Evolutionary conservation across 2,113 vertebrate genomes (phyloP).

Genomic region (Morone saxatilis): DNA sequence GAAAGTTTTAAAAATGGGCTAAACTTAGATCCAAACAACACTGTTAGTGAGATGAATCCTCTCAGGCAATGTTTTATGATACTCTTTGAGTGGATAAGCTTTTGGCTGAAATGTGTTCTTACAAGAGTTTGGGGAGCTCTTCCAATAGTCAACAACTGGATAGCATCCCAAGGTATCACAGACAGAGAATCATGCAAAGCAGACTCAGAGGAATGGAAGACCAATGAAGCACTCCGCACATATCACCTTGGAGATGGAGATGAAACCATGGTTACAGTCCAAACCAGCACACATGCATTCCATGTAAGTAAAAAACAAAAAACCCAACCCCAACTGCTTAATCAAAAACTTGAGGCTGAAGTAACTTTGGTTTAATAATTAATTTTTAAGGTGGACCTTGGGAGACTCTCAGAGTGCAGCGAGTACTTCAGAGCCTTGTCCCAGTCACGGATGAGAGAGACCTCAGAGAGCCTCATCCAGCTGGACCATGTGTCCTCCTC

Average conservation of each 20-base stretch:
- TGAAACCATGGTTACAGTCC: slow-evolving; percentile 73
- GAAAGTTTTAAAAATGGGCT: neutral
- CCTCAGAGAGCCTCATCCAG: slow-evolving; percentile 69
- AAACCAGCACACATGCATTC: slow-evolving; percentile 81
- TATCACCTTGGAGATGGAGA: slow-evolving; percentile 67
- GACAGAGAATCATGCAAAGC: neutral
- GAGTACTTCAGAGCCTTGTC: slow-evolving; percentile 84
- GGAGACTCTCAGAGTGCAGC: slow-evolving; percentile 77
- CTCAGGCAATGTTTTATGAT: slow-evolving; percentile 38
- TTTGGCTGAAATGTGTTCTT: slow-evolving; percentile 56
- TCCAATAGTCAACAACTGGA: neutral
- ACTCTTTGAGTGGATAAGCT: slow-evolving; percentile 52
- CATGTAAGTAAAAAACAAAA: slow-evolving; percentile 71
- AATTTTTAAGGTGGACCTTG: slow-evolving; percentile 77
- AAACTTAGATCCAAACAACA: neutral
- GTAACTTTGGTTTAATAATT: neutral
- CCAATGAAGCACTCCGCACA: slow-evolving; percentile 63
- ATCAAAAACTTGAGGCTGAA: neutral
- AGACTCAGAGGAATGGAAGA: slow-evolving; percentile 74
- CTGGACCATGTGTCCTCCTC: slow-evolving; percentile 81
- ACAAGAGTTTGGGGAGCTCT: slow-evolving; percentile 54
- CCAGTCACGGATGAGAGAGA: slow-evolving; percentile 85
- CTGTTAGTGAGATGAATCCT: slow-evolving; percentile 57
- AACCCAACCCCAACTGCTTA: neutral
- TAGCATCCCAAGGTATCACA: slow-evolving; percentile 9